Percentiles rank a stretch among this genome's conserved stretches.
Evolutionary conservation across 2,113 vertebrate species (phyloP).

Genomic region (Balaenoptera acutorostrata): DNA sequence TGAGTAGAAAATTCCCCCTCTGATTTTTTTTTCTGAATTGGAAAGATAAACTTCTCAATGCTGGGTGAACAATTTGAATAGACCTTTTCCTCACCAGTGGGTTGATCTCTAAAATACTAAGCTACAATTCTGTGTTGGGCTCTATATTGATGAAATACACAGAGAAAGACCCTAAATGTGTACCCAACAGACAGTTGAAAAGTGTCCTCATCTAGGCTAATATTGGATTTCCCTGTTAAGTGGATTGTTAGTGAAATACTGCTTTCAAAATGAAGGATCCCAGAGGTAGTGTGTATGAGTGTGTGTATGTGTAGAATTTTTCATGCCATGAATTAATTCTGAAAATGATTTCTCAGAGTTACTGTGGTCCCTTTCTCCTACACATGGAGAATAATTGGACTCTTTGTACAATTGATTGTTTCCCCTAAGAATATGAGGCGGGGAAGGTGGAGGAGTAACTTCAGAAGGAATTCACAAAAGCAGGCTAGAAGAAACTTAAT

Average conservation of each 20-base stretch:
- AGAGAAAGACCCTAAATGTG: neutral
- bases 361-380: neutral
- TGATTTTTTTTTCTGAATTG: neutral
- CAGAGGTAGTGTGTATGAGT: neutral
- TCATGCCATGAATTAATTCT: constrained; percentile 11
- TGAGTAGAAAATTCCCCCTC: neutral
- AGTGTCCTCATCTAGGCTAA: neutral
- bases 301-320: neutral
- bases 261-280: neutral
- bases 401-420: constrained; percentile 30
- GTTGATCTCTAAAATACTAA: neutral
- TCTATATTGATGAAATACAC: neutral
- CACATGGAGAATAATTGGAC: constrained; percentile 6
- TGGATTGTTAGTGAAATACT: neutral
- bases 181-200: neutral
- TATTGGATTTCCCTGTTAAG: neutral
- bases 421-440: constrained; percentile 5
- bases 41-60: neutral
- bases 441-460: neutral
- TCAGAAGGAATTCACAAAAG: constrained; percentile 37
- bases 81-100: neutral
- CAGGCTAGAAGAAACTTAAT: constrained; percentile 39
- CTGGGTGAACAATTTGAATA: neutral
- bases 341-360: constrained; percentile 10
- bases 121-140: neutral